Evolutionary conservation across 2,113 vertebrate genomes (phyloP), one percentile per base, ranked within the genome.

Genomic region (Galeopterus variegatus): DNA sequence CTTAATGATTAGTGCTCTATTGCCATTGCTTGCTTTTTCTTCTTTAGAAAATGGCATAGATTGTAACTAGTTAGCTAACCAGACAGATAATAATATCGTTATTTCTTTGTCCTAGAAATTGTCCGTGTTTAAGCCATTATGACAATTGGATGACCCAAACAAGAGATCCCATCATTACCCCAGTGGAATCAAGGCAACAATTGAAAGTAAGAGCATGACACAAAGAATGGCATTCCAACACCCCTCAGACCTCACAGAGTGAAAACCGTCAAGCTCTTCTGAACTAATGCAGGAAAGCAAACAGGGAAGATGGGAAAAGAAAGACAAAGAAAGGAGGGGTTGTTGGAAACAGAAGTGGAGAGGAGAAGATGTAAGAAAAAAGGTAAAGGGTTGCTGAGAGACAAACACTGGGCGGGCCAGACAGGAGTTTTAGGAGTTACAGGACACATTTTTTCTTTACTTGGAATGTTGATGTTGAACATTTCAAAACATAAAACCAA

Each of bases 401-500:
- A 58, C 28, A 52, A 18, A 90, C n/a, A 36, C 6, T 15, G 79
- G 13, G 21, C 7, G 45, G 94, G 77, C 48, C 60, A n/a, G 81
- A 81, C 54, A 73, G 14, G 75, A 75, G 54, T 86, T 67, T 48
- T 21, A 84, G 82, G 72, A 94, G 89, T 82, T 75, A 31, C 56
- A 79, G 48, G 75, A 82, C 14, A 70, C 75, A 67, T 95, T 91
- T 87, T 93, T 93, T 77, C 48, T 82, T 86, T 67, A 4, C 76
- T 95, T 94, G 86, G 89, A 97, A 97, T 95, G 96, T 93, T 93
- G 88, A 89, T 70, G 96, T 95, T 93, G 91, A 97, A 96, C 89
- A 96, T 95, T 97, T 97, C 96, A 91, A 97, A 97, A 97, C 89
- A 95, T 75, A 94, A 98, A 97, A 93, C 87, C 86, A 95, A 96